Evolutionary conservation across 2,888 invertebrate species (phyloP).

Genomic region (Deilephila elpenor): DNA sequence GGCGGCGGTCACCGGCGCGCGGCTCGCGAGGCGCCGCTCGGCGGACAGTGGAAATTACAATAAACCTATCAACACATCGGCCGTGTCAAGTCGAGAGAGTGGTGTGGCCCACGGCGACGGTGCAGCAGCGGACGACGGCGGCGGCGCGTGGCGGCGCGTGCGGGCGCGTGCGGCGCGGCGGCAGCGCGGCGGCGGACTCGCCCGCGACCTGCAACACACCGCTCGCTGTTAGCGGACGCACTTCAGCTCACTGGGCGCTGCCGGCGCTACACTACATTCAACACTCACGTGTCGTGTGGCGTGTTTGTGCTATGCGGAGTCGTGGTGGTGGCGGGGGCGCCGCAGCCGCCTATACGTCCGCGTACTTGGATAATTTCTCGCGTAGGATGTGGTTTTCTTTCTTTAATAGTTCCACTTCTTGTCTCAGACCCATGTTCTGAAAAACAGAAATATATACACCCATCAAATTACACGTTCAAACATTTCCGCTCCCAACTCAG

Average conservation of each 20-base stretch:
- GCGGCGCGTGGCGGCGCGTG: slow-evolving; percentile 42
- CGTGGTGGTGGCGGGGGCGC: slow-evolving; percentile 50
- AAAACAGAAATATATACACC: slow-evolving; percentile 34
- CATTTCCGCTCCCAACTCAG: too few relatives aligned
- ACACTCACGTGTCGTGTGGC: slow-evolving; percentile 69
- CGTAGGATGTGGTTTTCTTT: slow-evolving; percentile 95
- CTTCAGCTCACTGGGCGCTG: not conserved
- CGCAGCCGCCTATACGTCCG: slow-evolving; percentile 87
- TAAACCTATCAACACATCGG: slow-evolving; percentile 21
- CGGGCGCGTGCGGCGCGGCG: slow-evolving; percentile 33
- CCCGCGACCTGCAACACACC: slow-evolving; percentile 59
- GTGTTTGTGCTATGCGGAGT: slow-evolving; percentile 73
- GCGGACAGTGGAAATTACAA: slow-evolving; percentile 30
- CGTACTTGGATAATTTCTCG: slow-evolving; percentile 94
- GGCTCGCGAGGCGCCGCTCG: slow-evolving; percentile 32
- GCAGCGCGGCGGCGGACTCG: slow-evolving; percentile 35
- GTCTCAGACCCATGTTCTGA: slow-evolving; percentile 94
- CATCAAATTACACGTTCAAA: too few relatives aligned
- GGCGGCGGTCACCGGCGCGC: slow-evolving; percentile 32
- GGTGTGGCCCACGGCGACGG: slow-evolving; percentile 43
- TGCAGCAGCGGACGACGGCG: slow-evolving; percentile 47
- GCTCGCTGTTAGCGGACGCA: not conserved
- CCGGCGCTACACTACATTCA: not conserved
- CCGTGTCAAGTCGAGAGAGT: slow-evolving; percentile 36
- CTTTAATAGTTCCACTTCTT: slow-evolving; percentile 95